Percentiles rank a stretch among this genome's conserved stretches.
Evolutionary conservation across 2,113 vertebrate species (phyloP).

Genomic region (Apaloderma vittatum): DNA sequence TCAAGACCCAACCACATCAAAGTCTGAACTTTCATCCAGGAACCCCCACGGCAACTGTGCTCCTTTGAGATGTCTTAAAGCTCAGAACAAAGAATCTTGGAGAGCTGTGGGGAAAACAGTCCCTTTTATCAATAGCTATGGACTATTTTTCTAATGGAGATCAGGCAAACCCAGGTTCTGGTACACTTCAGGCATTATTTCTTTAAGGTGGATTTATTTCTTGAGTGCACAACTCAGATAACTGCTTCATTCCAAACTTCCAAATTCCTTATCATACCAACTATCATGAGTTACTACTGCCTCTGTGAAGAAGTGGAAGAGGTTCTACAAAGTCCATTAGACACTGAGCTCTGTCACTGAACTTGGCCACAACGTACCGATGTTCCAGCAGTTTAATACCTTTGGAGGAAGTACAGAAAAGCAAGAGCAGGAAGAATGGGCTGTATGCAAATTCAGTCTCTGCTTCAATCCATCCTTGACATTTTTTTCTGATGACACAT

Average conservation of each 20-base stretch:
- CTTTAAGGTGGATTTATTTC: background rate
- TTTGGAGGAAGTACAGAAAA: background rate
- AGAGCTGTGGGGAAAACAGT: background rate
- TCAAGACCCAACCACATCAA: slow-evolving; percentile 21
- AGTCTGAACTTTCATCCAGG: slow-evolving; percentile 7
- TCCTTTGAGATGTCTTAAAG: background rate
- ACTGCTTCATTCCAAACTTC: background rate
- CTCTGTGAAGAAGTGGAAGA: background rate
- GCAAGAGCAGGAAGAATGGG: background rate
- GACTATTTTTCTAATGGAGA: background rate
- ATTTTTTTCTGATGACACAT: background rate
- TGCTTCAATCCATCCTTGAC: background rate
- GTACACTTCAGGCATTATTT: background rate
- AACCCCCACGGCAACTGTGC: background rate
- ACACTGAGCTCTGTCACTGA: background rate
- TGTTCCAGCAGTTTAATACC: background rate
- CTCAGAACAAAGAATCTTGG: slow-evolving; percentile 7
- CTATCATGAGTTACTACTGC: background rate
- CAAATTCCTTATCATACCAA: background rate
- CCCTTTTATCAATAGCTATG: background rate
- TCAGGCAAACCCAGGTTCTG: background rate
- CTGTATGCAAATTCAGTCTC: background rate
- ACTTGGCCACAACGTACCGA: accelerated
- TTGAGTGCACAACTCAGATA: background rate
- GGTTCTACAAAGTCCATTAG: background rate